Evolutionary conservation across 2,888 invertebrate species (phyloP).

Genomic region (Cephus nigrinus): DNA sequence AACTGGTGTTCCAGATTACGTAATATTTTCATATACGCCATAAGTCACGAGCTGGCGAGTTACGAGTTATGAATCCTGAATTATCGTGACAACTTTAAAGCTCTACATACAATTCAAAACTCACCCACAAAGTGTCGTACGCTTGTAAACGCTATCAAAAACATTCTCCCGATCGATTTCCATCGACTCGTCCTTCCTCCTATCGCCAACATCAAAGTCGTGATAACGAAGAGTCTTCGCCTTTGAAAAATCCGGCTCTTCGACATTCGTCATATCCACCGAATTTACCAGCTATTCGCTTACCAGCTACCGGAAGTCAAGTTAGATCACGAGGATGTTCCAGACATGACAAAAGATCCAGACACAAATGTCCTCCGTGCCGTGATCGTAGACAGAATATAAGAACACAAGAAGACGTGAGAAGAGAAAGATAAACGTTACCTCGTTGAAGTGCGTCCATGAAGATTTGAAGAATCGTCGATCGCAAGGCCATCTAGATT

Average conservation of each 20-base stretch:
- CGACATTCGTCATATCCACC: neutral
- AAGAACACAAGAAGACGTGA: neutral
- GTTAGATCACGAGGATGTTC: neutral
- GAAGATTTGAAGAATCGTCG: neutral
- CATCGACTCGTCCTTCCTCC: constrained; percentile 16
- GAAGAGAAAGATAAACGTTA: neutral
- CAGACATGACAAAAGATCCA: neutral
- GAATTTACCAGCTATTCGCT: no score
- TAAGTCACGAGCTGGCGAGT: no score
- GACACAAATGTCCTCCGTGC: neutral
- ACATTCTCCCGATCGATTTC: constrained; percentile 21
- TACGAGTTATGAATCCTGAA: neutral
- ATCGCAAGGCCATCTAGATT: neutral
- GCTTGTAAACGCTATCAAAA: constrained; percentile 32
- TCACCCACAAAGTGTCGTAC: constrained; percentile 38
- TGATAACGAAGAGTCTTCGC: constrained; percentile 34
- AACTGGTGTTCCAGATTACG: neutral
- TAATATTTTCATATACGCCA: neutral
- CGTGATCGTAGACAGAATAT: neutral
- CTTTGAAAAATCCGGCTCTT: constrained; percentile 37
- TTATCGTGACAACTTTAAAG: neutral
- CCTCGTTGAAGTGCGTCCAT: neutral
- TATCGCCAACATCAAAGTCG: constrained; percentile 26
- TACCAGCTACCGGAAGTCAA: neutral
- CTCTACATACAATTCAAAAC: neutral